A percentile compares a stretch with the other conserved stretches of the same genome.
phyloP scores from a whole-genome alignment of 2,888 invertebrate species.

The Dolichomitus sp. region DNA sequence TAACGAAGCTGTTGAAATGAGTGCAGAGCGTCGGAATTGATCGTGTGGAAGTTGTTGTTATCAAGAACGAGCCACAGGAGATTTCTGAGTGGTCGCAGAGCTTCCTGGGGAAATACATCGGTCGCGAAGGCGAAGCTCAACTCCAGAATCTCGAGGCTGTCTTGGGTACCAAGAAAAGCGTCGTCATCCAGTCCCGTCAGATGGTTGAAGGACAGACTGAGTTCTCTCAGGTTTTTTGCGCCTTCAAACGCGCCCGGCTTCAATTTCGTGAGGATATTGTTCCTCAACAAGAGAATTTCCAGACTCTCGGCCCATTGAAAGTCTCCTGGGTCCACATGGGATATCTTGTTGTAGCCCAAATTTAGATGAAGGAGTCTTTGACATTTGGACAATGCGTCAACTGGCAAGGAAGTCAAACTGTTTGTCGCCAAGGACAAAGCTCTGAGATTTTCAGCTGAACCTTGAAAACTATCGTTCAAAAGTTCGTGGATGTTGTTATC shows the following conservation, averaged over 20 bases:
- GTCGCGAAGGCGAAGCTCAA: constrained; percentile 95
- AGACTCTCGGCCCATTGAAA: constrained; percentile 94
- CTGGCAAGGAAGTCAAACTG: constrained; percentile 91
- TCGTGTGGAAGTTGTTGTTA: constrained; percentile 93
- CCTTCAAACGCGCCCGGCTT: constrained; percentile 85
- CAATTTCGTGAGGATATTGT: constrained; percentile 92
- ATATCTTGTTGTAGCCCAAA: constrained; percentile 95
- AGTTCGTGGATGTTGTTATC: constrained; percentile 91
- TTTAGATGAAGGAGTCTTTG: constrained; percentile 94
- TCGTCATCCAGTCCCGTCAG: constrained; percentile 93
- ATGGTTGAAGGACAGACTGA: constrained; percentile 97
- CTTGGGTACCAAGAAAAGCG: constrained; percentile 92
- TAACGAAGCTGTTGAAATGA: constrained; percentile 88
- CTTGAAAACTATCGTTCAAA: constrained; percentile 89
- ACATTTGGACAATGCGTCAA: constrained; percentile 90
- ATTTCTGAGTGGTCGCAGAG: constrained; percentile 91
- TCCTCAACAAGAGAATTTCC: constrained; percentile 93
- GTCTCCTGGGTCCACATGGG: constrained; percentile 92
- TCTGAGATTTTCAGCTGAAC: constrained; percentile 89
- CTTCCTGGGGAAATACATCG: constrained; percentile 92
- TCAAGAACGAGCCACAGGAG: constrained; percentile 95
- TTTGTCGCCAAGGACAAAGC: constrained; percentile 94
- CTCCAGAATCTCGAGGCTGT: constrained; percentile 93
- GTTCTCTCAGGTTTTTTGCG: constrained; percentile 93
- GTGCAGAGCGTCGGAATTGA: constrained; percentile 91